Base-by-base conservation (phyloP, 2,888 invertebrate species). In the Lamellibrachia satsuma region DNA sequence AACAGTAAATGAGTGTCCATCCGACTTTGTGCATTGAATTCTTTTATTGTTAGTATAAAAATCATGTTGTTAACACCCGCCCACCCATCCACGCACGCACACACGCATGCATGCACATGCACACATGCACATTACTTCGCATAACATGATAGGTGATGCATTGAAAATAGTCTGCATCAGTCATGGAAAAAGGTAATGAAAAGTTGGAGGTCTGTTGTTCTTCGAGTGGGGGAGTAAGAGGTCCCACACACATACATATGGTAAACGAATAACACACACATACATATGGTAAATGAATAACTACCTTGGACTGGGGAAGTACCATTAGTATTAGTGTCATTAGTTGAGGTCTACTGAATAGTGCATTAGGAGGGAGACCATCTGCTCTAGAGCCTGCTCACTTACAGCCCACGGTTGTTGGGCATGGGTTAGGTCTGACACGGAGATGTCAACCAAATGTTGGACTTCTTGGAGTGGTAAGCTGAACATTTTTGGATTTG, bases 241-340 rank as follows among this genome's bases (percentile, higher is more conserved):
- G 6, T 22, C 22, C 75, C 75, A n/a, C 39, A 39, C 39, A 39
- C 75, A 75, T 75, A 75, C 75, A 75, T 75, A 75, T 75, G 75
- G 15, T 75, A 75, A 75, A 75, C 22, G 75, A 75, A 75, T 75
- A 75, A 75, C 75, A 39, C 39, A 39, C 39, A 39, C 75, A 75
- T 75, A 75, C 75, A 75, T 75, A 75, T 75, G 75, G 15, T 75
- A 75, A 75, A 75, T 75, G 75, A 75, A 75, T 75, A 75, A 75
- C 75, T 22, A 11, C 6, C 22, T 15, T 75, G 75, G 15, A 75
- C 75, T 11, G 15, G 6, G 75, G 22, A 75, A 75, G 75, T 75
- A n/a, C 75, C 75, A 75, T 75, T 75, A 75, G 75, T 75, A 75
- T 75, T 75, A 75, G 15, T 75, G 75, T 75, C 75, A 75, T 75